Percentiles rank a stretch among this genome's conserved stretches.
These are phyloP conservation scores for Carollia perspicillata DNA, from an alignment of 2,113 vertebrate genomes.

Conservation along the genomic window DNA sequence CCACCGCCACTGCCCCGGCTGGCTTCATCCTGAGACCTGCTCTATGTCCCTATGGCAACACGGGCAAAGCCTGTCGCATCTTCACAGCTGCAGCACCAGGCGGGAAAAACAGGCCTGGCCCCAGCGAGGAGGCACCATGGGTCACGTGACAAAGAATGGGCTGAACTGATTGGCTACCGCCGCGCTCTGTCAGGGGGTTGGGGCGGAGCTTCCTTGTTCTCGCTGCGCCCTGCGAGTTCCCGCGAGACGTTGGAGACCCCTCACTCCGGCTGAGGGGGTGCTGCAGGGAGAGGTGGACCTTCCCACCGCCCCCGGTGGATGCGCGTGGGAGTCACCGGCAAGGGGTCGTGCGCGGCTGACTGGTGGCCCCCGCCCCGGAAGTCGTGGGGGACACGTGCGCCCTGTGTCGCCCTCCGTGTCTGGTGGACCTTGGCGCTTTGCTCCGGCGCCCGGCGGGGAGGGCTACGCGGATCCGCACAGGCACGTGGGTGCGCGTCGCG, in stretches of 20 bases:
- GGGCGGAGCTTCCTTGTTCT: neutral
- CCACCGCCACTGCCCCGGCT: neutral
- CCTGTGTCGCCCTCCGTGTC: no score
- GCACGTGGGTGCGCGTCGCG: neutral
- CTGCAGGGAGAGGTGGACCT: fast-evolving
- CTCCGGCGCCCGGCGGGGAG: neutral
- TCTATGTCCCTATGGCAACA: fast-evolving
- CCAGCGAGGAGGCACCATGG: neutral
- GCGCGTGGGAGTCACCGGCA: fast-evolving
- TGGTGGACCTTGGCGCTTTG: no score
- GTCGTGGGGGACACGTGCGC: no score
- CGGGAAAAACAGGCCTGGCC: fast-evolving
- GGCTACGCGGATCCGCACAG: neutral
- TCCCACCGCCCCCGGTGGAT: no score
- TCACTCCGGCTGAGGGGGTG: fast-evolving
- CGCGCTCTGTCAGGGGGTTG: neutral
- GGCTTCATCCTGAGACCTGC: neutral
- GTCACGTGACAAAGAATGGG: neutral
- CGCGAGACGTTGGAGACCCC: fast-evolving
- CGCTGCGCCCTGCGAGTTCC: fast-evolving
- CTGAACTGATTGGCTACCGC: neutral
- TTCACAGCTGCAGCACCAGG: fast-evolving
- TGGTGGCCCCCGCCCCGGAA: no score
- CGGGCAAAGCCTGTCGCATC: fast-evolving
- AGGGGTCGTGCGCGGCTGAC: neutral